These are phyloP conservation scores for Lanius ludovicianus DNA, from an alignment of 2,113 vertebrate species.

Conservation along the genomic window DNA sequence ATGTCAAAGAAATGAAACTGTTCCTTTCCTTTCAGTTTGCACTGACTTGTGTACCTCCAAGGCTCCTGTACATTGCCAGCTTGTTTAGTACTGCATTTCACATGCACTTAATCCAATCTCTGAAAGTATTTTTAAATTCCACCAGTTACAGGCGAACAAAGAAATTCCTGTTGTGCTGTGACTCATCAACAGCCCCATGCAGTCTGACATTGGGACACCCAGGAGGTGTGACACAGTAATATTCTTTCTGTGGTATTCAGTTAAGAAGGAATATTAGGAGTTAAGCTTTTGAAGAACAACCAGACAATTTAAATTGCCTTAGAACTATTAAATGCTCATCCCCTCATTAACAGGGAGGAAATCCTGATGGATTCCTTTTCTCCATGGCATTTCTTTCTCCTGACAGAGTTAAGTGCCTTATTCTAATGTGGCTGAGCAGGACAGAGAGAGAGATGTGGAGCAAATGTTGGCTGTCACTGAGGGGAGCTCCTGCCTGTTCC, in stretches of 20 bases:
- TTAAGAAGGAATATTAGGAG: neutral
- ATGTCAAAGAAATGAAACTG: neutral
- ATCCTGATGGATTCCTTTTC: neutral
- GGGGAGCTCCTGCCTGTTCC: neutral
- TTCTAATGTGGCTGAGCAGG: neutral
- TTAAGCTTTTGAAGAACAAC: neutral
- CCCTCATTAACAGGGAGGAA: neutral
- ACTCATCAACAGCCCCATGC: rapidly evolving
- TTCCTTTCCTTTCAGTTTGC: neutral
- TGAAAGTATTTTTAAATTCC: neutral
- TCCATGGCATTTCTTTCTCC: neutral
- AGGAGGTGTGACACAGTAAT: neutral
- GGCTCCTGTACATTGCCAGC: neutral
- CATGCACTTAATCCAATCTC: neutral
- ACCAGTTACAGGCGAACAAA: neutral
- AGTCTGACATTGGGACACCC: neutral
- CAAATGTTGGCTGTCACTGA: neutral
- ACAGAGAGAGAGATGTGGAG: neutral
- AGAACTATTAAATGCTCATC: neutral
- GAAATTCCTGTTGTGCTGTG: neutral
- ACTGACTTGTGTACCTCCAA: neutral
- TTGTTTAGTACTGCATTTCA: neutral
- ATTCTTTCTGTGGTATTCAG: neutral
- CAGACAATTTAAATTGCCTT: neutral
- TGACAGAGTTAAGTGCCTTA: neutral